Base-by-base conservation (phyloP, 2,113 vertebrate genomes). In the Galeopterus variegatus region DNA sequence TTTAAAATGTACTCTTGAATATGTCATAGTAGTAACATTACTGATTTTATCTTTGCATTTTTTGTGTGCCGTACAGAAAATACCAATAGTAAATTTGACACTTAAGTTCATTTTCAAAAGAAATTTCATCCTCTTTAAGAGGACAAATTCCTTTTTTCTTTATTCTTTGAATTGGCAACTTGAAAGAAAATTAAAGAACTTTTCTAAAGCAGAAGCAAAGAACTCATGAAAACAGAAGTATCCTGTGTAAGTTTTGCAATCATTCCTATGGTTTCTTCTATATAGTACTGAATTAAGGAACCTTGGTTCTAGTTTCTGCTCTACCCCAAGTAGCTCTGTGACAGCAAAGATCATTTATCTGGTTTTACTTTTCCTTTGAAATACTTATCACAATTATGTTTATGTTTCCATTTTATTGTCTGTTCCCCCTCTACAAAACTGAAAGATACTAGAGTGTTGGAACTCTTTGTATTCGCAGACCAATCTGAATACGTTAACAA, bases 81-180 rank as follows among this genome's bases (percentile, higher is more conserved):
- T 26, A 64, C 24, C 24, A 79, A 70, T 6, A 82, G 80, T 79
- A 89, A 94, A 41, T 41, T 72, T 76, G 77, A 69, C 77, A 94
- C 41, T 33, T 73, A 54, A 88, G 48, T 88, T 95, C 45, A 87
- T 90, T 96, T 95, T 90, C 17, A 36, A 90, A 93, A 95, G 17
- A 85, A 82, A 88, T 8, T 94, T 28, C 14, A 81, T 69, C 67
- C 72, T 41, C 41, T 41, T 72, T 36, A 70, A 86, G 93, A 90
- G 54, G 24, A 88, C 4, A 93, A 6, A 31, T 79, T 76, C 0
- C 58, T 75, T 91, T 67, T 93, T 90, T 69, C 54, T 76, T 41
- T 41, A 41, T 41, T 73, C 56, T 93, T 77, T 93, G 5, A 94
- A 93, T 52, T 90, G 24, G 48, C 80, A 93, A 75, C n/a, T 80